These are phyloP conservation scores for Choristoneura fumiferana DNA, from an alignment of 1,140 invertebrate genomes.

Conservation along the genomic window DNA sequence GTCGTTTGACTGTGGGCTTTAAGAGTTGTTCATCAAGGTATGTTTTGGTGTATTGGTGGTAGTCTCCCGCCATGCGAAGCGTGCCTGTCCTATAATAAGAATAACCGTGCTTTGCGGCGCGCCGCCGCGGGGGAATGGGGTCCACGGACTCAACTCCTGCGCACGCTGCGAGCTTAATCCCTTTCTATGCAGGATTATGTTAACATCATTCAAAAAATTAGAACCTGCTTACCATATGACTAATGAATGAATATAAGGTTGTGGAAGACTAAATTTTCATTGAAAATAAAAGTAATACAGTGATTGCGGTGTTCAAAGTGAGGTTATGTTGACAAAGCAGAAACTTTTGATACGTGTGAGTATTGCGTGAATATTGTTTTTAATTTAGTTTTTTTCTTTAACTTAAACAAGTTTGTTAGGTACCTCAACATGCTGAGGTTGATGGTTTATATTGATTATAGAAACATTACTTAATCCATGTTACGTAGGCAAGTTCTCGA, in stretches of 20 bases:
- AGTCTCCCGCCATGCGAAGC: not conserved
- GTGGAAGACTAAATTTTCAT: too few species aligned
- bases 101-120: conserved; percentile 41
- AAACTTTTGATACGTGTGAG: conserved; percentile 49
- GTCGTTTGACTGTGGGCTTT: not conserved
- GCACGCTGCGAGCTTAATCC: conserved; percentile 10
- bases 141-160: not conserved
- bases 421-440: too few species aligned
- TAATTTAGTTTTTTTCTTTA: not conserved
- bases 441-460: too few species aligned
- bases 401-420: too few species aligned
- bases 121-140: not conserved
- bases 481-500: too few species aligned
- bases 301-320: conserved; percentile 6
- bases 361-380: conserved; percentile 15
- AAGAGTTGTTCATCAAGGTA: not conserved
- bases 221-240: too few species aligned
- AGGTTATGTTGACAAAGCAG: conserved; percentile 63
- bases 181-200: not conserved
- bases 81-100: conserved; percentile 46
- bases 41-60: not conserved
- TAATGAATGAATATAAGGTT: too few species aligned
- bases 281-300: not conserved
- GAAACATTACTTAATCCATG: too few species aligned
- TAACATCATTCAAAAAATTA: too few species aligned